Evolutionary conservation across 2,888 invertebrate species (phyloP), one percentile per base, ranked within the genome.

Genomic region (Acutogordius australiensis): DNA sequence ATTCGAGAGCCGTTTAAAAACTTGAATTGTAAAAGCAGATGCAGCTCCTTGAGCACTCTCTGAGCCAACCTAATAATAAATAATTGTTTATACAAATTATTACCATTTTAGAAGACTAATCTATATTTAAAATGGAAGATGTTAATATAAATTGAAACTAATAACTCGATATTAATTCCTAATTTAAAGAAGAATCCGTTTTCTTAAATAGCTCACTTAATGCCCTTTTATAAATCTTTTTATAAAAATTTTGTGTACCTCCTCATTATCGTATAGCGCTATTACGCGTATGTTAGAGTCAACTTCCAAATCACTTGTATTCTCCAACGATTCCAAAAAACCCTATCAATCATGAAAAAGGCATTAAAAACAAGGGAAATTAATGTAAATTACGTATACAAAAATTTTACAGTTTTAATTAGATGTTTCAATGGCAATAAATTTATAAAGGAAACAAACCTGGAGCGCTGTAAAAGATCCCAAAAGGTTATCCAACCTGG

Each of bases 11-110:
- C 73, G 68, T 26, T 71, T 66, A 62, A 75, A 66, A 2, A 74
- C 67, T 63, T 68, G 67, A 63, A 73, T 72, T 61, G 72, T 71
- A 62, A 73, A 67, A 23, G 68, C 67, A 1, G 74, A 73, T 1
- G 65, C 69, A 1, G 75, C 75, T 1, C 75, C 75, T 65, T 72
- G 72, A 2, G 73, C 73, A 61, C 72, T 70, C 62, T 68, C 65
- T 2, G 73, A 73, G 1, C 75, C 75, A n/a, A 73, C 71, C 71
- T 72, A n/a, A n/a, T n/a, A n/a, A n/a, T n/a, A n/a, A n/a, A n/a
- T n/a, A n/a, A n/a, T n/a, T n/a, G n/a, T n/a, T n/a, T n/a, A n/a
- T n/a, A n/a, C n/a, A n/a, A n/a, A n/a, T n/a, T n/a, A n/a, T n/a
- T n/a, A n/a, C n/a, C n/a, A n/a, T n/a, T n/a, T n/a, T n/a, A n/a